Evolutionary conservation across 2,113 vertebrate species (phyloP).

Genomic region (Typhlomys cinereus): DNA sequence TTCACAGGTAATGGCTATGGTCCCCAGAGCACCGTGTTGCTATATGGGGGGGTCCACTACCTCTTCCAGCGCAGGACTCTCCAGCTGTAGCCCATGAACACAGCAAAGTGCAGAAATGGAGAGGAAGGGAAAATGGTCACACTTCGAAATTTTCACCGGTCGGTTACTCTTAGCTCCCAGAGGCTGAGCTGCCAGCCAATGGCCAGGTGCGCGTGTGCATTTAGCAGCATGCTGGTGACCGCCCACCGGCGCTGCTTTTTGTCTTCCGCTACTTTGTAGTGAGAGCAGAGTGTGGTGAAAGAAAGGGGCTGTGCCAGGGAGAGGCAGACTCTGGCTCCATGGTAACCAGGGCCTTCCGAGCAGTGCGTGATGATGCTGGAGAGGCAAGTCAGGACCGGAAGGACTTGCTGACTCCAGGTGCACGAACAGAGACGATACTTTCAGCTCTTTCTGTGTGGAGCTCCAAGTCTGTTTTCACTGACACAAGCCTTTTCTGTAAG

Average conservation of each 20-base stretch:
- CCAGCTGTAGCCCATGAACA: background rate
- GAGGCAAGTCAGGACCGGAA: background rate
- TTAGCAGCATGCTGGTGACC: background rate
- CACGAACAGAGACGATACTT: background rate
- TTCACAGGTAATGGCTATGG: background rate
- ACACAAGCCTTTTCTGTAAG: background rate
- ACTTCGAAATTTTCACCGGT: background rate
- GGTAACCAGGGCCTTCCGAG: background rate
- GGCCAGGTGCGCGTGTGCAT: accelerated
- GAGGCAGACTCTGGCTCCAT: background rate
- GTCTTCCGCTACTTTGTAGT: background rate
- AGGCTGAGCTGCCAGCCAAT: background rate
- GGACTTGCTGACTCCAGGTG: background rate
- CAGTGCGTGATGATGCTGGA: background rate
- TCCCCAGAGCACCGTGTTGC: background rate
- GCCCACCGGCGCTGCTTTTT: too few relatives aligned
- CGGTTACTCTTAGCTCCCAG: background rate
- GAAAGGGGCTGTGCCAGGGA: background rate
- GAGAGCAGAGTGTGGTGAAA: background rate
- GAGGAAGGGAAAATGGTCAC: background rate
- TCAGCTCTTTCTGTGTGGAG: background rate
- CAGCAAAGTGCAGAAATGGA: background rate
- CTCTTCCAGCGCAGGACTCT: too few relatives aligned
- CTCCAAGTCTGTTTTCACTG: background rate
- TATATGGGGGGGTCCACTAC: too few relatives aligned